Conservation (phyloP, 2,113 vertebrate genomes). For the Cyrtonyx montezumae region DNA sequence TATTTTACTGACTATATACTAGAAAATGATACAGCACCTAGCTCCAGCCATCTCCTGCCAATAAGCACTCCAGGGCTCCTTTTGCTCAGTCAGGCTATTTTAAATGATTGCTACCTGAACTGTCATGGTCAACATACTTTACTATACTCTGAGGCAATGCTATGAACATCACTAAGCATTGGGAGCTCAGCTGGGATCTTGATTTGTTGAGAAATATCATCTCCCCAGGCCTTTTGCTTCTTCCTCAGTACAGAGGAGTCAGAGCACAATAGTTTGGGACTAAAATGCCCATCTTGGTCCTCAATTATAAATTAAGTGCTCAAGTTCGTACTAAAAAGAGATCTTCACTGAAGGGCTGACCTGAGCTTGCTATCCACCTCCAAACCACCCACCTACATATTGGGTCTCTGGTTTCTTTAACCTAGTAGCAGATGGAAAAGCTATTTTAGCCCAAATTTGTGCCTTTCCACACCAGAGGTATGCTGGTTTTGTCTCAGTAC, state of each 20-base stretch:
- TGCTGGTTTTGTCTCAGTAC: neutral
- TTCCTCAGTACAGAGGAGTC: neutral
- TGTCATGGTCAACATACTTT: neutral
- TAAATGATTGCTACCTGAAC: neutral
- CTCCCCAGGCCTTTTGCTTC: neutral
- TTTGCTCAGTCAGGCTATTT: neutral
- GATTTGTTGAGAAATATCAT: neutral
- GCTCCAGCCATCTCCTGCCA: neutral
- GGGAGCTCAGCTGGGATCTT: neutral
- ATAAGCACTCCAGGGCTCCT: neutral
- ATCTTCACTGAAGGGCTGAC: neutral
- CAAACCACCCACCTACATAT: neutral
- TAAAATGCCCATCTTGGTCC: neutral
- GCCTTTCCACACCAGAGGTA: neutral
- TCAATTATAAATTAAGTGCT: neutral
- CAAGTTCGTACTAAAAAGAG: neutral
- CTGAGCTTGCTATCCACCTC: neutral
- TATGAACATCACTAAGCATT: accelerated
- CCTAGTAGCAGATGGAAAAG: neutral
- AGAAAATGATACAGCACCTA: neutral
- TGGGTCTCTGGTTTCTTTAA: neutral
- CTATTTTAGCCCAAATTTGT: neutral
- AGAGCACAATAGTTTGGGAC: neutral
- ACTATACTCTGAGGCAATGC: neutral
- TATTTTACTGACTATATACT: neutral